These are phyloP conservation scores for Thalassaphorura encarpata DNA, from an alignment of 1,140 invertebrate genomes.

Conservation along the genomic window DNA sequence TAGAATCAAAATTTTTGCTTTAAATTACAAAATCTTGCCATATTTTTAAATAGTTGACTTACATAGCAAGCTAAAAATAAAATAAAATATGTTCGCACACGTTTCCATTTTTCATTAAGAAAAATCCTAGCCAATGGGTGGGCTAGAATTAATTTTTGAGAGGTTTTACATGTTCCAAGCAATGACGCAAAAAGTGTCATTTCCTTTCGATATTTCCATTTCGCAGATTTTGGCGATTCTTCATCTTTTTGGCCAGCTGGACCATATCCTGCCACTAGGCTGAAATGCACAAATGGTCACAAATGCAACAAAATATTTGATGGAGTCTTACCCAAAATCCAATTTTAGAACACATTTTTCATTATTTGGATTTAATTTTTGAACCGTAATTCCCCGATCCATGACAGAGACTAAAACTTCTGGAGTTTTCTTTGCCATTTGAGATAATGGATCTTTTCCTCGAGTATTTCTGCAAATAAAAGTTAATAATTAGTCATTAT, in stretches of 20 bases:
- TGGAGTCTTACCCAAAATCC: conserved; percentile 21
- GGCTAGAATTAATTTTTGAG: conserved; percentile 12
- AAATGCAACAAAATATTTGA: too few relatives aligned
- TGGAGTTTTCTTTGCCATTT: conserved; percentile 19
- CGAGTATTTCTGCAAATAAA: conserved; percentile 8
- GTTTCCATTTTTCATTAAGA: conserved; percentile 28
- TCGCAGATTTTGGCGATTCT: too few relatives aligned
- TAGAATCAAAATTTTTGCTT: conserved; percentile 1
- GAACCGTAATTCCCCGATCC: conserved; percentile 19
- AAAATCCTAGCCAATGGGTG: conserved; percentile 25
- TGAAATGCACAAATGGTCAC: too few relatives aligned
- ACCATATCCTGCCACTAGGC: too few relatives aligned
- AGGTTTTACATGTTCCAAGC: conserved; percentile 4
- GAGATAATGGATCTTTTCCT: conserved; percentile 12
- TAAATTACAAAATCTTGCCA: too few relatives aligned
- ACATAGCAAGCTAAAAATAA: background rate
- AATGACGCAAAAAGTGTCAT: background rate
- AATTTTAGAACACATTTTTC: conserved; percentile 28
- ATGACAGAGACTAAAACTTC: conserved; percentile 16
- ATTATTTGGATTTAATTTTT: conserved; percentile 18
- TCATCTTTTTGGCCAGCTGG: too few relatives aligned
- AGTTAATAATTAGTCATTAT: background rate
- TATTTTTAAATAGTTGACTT: background rate
- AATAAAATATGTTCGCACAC: conserved; percentile 21
- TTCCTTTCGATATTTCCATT: too few relatives aligned